A percentile compares a stretch with the other conserved stretches of the same genome.
These are phyloP conservation scores for Ciona savignyi DNA, from an alignment of 23 tunicate genomes.

Conservation along the genomic window DNA sequence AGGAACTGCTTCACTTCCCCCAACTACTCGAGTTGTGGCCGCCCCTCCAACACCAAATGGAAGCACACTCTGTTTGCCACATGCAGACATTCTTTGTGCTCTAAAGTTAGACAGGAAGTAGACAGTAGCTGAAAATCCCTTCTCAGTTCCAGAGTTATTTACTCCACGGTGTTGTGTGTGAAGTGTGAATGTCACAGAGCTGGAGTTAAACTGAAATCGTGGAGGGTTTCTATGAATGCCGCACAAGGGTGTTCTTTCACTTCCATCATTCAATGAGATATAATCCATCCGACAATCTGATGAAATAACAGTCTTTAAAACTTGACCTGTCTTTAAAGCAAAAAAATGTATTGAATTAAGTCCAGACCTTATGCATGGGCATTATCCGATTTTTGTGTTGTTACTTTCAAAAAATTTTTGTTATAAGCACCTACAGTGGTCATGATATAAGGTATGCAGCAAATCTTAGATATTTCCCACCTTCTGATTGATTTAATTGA, in stretches of 20 bases:
- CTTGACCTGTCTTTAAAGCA: neutral
- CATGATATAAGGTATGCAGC: no score
- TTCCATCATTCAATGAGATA: neutral
- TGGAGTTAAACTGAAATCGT: neutral
- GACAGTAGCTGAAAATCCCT: constrained; percentile 54
- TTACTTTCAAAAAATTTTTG: no score
- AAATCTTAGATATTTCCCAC: constrained; percentile 3
- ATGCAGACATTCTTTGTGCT: neutral
- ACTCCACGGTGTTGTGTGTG: constrained; percentile 1
- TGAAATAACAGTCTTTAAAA: neutral
- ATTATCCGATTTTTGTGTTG: no score
- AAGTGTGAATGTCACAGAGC: constrained; percentile 6
- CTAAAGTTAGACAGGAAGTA: constrained; percentile 17
- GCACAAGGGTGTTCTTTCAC: neutral
- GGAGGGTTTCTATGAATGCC: neutral
- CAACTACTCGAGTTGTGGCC: constrained; percentile 21
- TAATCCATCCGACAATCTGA: neutral
- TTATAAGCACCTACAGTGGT: no score
- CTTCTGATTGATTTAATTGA: constrained; percentile 12
- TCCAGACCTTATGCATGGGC: no score
- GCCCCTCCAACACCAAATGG: constrained; percentile 42
- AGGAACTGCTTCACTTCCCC: constrained; percentile 45
- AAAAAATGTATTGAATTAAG: neutral
- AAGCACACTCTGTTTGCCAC: constrained; percentile 36
- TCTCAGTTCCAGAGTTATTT: constrained; percentile 3